phyloP scores from a whole-genome alignment of 1,140 invertebrate species.

The Atta texana region DNA sequence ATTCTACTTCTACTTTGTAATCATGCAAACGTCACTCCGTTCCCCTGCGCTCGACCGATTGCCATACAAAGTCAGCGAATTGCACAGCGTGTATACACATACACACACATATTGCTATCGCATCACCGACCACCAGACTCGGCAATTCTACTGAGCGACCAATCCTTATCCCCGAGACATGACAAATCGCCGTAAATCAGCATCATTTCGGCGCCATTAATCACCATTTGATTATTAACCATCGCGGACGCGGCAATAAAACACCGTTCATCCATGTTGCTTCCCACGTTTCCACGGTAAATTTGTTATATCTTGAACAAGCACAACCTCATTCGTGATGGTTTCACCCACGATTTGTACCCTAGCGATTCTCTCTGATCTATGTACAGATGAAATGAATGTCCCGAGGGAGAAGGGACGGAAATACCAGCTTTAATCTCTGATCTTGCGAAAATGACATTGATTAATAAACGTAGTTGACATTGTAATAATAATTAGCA shows the following conservation, averaged over 20 bases:
- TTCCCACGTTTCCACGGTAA: slow-evolving; percentile 58
- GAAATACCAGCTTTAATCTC: background rate
- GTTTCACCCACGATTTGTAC: slow-evolving; percentile 33
- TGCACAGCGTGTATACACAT: background rate
- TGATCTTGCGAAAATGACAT: slow-evolving; percentile 10
- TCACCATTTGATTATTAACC: slow-evolving; percentile 62
- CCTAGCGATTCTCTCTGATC: background rate
- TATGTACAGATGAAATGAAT: background rate
- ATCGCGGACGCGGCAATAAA: slow-evolving; percentile 42
- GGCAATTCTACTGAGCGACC: slow-evolving; percentile 33
- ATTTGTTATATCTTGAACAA: slow-evolving; percentile 42
- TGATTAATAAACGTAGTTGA: background rate
- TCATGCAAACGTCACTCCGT: slow-evolving; percentile 54
- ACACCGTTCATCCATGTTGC: slow-evolving; percentile 34
- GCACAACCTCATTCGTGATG: slow-evolving; percentile 46
- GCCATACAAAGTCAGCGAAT: slow-evolving; percentile 57
- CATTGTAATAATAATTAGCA: background rate
- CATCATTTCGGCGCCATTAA: slow-evolving; percentile 64
- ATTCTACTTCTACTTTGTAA: slow-evolving; percentile 62
- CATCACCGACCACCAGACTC: background rate
- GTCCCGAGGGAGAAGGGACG: background rate
- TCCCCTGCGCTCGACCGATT: slow-evolving; percentile 44
- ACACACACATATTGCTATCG: background rate
- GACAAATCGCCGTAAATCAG: slow-evolving; percentile 60
- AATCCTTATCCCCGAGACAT: slow-evolving; percentile 53